A percentile compares a stretch with the other conserved stretches of the same genome.
phyloP scores from a whole-genome alignment of 2,797 vertebrate species.

The Semaprochilodus insignis region DNA sequence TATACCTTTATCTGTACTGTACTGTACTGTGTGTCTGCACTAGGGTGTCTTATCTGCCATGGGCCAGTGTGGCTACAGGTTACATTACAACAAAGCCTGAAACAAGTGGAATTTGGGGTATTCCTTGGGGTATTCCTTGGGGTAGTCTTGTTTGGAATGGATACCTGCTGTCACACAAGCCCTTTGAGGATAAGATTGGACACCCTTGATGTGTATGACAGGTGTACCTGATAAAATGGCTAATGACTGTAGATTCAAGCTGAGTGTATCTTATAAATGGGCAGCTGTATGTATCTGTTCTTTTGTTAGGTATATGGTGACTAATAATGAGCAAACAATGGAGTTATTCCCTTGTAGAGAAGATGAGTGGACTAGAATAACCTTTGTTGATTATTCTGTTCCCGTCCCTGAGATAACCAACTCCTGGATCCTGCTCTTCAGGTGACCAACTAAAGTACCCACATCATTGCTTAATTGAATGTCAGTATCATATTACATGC shows the following conservation, averaged over 20 bases:
- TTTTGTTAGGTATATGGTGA: slow-evolving; percentile 81
- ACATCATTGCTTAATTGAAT: not conserved
- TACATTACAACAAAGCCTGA: no score
- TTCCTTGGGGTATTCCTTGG: no score
- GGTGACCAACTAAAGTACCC: slow-evolving; percentile 71
- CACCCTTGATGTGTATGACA: no score
- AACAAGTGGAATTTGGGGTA: no score
- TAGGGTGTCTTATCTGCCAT: no score
- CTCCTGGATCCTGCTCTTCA: slow-evolving; percentile 89
- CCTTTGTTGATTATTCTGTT: slow-evolving; percentile 83
- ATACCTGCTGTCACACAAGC: no score
- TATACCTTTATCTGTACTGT: no score
- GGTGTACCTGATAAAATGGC: not conserved
- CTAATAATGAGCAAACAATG: slow-evolving; percentile 72
- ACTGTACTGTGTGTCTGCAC: no score
- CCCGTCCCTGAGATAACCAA: slow-evolving; percentile 77
- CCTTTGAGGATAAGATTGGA: no score
- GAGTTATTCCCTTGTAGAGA: slow-evolving; percentile 83
- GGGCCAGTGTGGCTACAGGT: no score
- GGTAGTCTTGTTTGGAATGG: no score
- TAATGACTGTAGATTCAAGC: not conserved
- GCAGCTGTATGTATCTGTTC: slow-evolving; percentile 37
- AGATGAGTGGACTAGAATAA: slow-evolving; percentile 84
- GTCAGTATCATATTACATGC: not conserved
- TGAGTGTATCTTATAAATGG: not conserved